Percentiles rank a stretch among this genome's conserved stretches.
These are phyloP conservation scores for Congeria kusceri DNA, from an alignment of 2,888 invertebrate species.

Conservation along the genomic window DNA sequence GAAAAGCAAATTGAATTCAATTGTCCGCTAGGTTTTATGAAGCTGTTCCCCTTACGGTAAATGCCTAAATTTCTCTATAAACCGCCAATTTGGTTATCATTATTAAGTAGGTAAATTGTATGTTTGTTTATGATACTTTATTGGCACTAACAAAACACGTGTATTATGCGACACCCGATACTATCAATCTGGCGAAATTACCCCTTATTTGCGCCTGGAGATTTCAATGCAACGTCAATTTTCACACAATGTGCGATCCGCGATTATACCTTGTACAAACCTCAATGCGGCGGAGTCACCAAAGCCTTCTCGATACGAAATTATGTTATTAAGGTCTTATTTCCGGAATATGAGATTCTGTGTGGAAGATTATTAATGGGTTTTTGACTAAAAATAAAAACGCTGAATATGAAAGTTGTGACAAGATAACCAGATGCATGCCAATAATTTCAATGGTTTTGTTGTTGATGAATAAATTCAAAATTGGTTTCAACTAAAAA, in stretches of 20 bases:
- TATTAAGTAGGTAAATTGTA: slow-evolving; percentile 65
- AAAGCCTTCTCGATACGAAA: too few species aligned
- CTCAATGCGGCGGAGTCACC: too few species aligned
- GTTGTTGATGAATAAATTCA: too few species aligned
- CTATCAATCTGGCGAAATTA: slow-evolving; percentile 49
- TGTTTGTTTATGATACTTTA: slow-evolving; percentile 47
- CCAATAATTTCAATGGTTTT: too few species aligned
- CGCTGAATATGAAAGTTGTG: too few species aligned
- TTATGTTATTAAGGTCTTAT: too few species aligned
- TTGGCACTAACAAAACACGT: slow-evolving; percentile 44
- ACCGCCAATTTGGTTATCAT: slow-evolving; percentile 59
- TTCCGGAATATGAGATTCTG: too few species aligned
- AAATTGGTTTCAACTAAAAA: too few species aligned
- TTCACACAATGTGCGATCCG: slow-evolving; percentile 16
- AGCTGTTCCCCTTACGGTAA: slow-evolving; percentile 30
- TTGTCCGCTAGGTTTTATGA: slow-evolving; percentile 22
- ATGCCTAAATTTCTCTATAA: slow-evolving; percentile 32
- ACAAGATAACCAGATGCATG: too few species aligned
- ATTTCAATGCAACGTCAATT: slow-evolving; percentile 49
- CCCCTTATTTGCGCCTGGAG: slow-evolving; percentile 26
- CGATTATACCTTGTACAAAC: slow-evolving; percentile 1
- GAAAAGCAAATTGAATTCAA: slow-evolving; percentile 40
- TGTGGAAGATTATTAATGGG: too few species aligned
- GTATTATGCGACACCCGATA: slow-evolving; percentile 56
- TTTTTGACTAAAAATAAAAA: too few species aligned